Percentiles rank a stretch among this genome's conserved stretches.
Conservation (phyloP, 2,888 invertebrate genomes). For the Rhogogaster chlorosoma region DNA sequence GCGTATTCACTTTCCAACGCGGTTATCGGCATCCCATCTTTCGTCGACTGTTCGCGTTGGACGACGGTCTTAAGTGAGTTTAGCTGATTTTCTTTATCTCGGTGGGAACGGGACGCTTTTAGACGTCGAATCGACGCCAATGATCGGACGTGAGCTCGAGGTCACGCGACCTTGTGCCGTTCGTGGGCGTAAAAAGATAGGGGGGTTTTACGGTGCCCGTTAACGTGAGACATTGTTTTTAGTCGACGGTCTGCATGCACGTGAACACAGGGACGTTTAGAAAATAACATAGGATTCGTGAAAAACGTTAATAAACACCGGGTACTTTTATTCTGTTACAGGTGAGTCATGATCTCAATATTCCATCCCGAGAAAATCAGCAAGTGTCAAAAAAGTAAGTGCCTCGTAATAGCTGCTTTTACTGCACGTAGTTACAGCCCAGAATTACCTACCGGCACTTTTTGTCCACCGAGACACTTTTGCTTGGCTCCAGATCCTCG, state of each 20-base stretch:
- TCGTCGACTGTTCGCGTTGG: not conserved
- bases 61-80: conserved; percentile 33
- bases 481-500: not conserved
- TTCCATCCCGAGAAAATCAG: conserved; percentile 2
- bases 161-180: conserved; percentile 41
- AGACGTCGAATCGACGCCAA: conserved; percentile 44
- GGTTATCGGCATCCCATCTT: conserved; percentile 27
- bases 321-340: conserved; percentile 47
- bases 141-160: conserved; percentile 41
- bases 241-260: conserved; percentile 4
- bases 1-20: conserved; percentile 27
- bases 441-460: conserved; percentile 17
- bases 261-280: conserved; percentile 13
- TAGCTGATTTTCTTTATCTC: conserved; percentile 36
- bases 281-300: not conserved
- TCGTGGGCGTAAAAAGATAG: conserved; percentile 45
- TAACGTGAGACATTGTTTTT: conserved; percentile 38
- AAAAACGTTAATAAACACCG: not conserved
- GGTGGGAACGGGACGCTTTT: conserved; percentile 37
- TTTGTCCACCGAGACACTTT: not conserved
- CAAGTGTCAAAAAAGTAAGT: conserved; percentile 36
- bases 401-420: not conserved
- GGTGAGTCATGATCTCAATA: conserved; percentile 47
- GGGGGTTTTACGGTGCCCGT: conserved; percentile 21
- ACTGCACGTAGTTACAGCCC: conserved; percentile 3